These are phyloP conservation scores for Chironex yamaguchii DNA, from an alignment of 30 jellyfish, hydroid and myxozoan genomes.

Conservation along the genomic window DNA sequence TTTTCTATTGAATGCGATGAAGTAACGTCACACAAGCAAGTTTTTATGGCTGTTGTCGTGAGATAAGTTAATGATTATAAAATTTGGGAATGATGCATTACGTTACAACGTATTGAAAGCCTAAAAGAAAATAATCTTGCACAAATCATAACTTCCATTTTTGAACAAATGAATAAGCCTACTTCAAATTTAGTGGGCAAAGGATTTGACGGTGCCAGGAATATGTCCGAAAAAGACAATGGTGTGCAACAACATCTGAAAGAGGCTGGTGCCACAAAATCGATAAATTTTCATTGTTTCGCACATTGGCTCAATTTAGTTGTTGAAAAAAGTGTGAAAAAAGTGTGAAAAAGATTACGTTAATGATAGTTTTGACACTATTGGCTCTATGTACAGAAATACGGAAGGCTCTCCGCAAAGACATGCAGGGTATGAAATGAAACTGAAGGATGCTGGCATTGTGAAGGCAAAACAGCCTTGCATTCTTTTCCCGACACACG, in stretches of 20 bases:
- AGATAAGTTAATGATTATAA: slow-evolving; percentile 23
- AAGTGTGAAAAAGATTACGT: not conserved
- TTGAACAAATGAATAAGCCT: too few species aligned
- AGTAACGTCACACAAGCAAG: slow-evolving; percentile 53
- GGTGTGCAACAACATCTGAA: slow-evolving; percentile 44
- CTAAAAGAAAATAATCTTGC: slow-evolving; percentile 35
- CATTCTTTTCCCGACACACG: slow-evolving; percentile 20
- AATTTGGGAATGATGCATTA: slow-evolving; percentile 50
- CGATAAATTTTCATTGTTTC: slow-evolving; percentile 35
- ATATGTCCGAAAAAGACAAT: not conserved
- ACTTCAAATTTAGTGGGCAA: too few species aligned
- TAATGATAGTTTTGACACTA: slow-evolving; percentile 12
- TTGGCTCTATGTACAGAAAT: slow-evolving; percentile 19
- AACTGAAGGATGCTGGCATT: slow-evolving; percentile 12
- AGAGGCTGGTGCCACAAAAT: slow-evolving; percentile 19
- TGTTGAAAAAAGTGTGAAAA: slow-evolving; percentile 19
- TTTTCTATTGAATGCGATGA: slow-evolving; percentile 39
- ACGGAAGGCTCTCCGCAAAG: slow-evolving; percentile 46
- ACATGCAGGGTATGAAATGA: not conserved
- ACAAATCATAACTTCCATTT: not conserved
- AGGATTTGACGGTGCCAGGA: too few species aligned
- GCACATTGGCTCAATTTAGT: slow-evolving; percentile 56
- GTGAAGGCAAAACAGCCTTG: not conserved
- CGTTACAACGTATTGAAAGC: slow-evolving; percentile 33
- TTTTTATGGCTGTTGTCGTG: slow-evolving; percentile 33